phyloP scores from a whole-genome alignment of 1,140 invertebrate species.

The Piezodorus guildinii region DNA sequence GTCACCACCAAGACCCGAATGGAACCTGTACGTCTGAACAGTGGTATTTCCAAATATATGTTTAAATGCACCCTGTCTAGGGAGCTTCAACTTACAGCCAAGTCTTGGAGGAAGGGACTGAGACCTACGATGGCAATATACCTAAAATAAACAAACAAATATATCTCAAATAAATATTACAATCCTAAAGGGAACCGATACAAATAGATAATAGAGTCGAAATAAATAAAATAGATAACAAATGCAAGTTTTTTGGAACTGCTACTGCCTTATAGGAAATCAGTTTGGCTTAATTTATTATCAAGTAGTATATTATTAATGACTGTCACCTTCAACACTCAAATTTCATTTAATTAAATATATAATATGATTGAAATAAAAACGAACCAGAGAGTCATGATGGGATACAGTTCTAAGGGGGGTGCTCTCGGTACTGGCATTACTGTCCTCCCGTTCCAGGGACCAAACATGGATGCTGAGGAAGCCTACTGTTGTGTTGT shows the following conservation, averaged over 20 bases:
- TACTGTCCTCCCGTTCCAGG: slow-evolving; percentile 57
- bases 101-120: slow-evolving; percentile 73
- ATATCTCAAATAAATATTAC: no score
- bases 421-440: slow-evolving; percentile 56
- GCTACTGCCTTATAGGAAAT: no score
- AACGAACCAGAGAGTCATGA: slow-evolving; percentile 10
- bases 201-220: no score
- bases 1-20: slow-evolving; percentile 78
- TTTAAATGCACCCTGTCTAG: slow-evolving; percentile 58
- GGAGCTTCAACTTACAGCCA: slow-evolving; percentile 67
- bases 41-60: slow-evolving; percentile 63
- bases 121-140: slow-evolving; percentile 62
- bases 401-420: slow-evolving; percentile 38
- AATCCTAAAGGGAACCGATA: no score
- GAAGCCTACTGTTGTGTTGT: slow-evolving; percentile 56
- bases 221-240: no score
- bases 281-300: no score
- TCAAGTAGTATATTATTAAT: no score
- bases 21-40: slow-evolving; percentile 78
- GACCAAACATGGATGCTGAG: slow-evolving; percentile 72
- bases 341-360: no score
- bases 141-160: slow-evolving; percentile 30
- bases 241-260: no score
- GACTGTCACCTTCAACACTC: no score
- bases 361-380: background rate